Base-by-base conservation (phyloP, 2,113 vertebrate species). In the Recurvirostra avosetta region DNA sequence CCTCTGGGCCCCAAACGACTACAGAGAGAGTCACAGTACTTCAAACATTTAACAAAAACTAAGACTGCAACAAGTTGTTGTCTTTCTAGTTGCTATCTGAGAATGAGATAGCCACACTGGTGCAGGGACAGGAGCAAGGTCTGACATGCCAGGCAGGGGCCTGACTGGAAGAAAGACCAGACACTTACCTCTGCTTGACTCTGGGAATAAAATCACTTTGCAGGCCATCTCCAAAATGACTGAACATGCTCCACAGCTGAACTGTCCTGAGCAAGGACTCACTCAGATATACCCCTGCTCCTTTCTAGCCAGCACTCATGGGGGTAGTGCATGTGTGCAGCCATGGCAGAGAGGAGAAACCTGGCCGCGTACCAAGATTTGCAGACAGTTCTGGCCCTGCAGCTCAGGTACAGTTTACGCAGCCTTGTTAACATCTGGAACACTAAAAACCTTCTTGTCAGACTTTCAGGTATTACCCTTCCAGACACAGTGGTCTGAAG, bases 311-410 rank as follows among this genome's bases (percentile, higher is more conserved):
- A 29, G 68, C 63, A 80, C 61, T 59, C 3, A 3, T 22, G n/a
- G 15, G 30, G 34, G 17, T 2, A 75, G 36, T 0, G 1, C 29
- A 19, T 0, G 1, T 8, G 18, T 3, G 1, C 22, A 55, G 36
- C 19, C 4, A 2, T 4, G 15, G n/a, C 58, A 76, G 22, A 50
- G 22, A 38, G 22, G 11, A 89, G 32, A 53, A 75, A 47, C 21
- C 52, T 0, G 1, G 29, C 25, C 30, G 32, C 0, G 0, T 3
- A 52, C 6, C 34, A 34, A 49, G 32, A 25, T 26, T 36, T 72
- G 41, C 20, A 53, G 66, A 34, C 61, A 29, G 36, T n/a, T 63
- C 61, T 47, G 53, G 11, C 15, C 15, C 18, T 19, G 38, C 36
- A 75, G 50, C 45, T 82, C 45, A 66, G 36, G 21, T 38, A 26